phyloP scores from a whole-genome alignment of 30 jellyfish, hydroid and myxozoan genomes.

The Cassiopea xamachana region DNA sequence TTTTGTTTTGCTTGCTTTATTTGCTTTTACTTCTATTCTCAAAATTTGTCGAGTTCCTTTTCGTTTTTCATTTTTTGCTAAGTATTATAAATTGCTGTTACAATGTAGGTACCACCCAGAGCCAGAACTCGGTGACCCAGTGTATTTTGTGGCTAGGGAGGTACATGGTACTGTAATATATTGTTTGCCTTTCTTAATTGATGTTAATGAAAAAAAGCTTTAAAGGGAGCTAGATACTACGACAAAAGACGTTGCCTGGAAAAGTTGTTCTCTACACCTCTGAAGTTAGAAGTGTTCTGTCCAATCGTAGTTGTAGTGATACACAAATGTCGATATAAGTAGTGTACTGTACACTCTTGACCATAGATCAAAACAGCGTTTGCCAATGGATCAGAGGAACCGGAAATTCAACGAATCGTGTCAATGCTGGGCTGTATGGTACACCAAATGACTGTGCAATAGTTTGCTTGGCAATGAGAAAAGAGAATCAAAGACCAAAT shows the following conservation, averaged over 20 bases:
- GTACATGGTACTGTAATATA: no score
- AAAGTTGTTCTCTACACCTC: not conserved
- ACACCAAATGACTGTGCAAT: not conserved
- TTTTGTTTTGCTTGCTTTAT: no score
- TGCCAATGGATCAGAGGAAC: not conserved
- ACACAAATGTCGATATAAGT: not conserved
- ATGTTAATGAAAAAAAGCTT: not conserved
- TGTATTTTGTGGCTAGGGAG: no score
- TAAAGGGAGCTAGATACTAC: not conserved
- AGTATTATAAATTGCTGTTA: no score
- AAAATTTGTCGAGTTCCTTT: no score
- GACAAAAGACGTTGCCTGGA: not conserved
- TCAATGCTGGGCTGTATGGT: not conserved
- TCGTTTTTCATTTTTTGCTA: no score
- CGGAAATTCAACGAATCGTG: not conserved
- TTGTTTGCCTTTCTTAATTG: no score
- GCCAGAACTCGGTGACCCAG: no score
- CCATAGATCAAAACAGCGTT: not conserved
- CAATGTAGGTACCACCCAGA: no score
- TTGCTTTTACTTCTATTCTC: no score
- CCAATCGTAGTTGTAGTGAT: not conserved
- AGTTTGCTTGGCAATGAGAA: not conserved
- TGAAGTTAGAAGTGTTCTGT: not conserved
- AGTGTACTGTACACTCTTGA: not conserved
- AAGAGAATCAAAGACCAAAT: not conserved